phyloP scores from a whole-genome alignment of 2,888 invertebrate species.

The Cynaeus angustus region DNA sequence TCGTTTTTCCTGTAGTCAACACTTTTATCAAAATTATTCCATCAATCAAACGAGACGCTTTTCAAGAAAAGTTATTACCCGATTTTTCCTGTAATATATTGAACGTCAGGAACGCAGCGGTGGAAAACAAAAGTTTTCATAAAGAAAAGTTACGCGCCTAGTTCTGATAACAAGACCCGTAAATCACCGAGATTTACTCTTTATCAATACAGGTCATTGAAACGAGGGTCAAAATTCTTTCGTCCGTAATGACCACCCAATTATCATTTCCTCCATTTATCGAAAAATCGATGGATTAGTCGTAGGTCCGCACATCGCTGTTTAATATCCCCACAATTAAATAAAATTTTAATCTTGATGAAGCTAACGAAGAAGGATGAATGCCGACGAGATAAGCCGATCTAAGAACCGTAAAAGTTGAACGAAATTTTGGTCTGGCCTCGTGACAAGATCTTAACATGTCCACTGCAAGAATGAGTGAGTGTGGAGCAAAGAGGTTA shows the following conservation, averaged over 20 bases:
- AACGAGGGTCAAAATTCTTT: not conserved
- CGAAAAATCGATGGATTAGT: not conserved
- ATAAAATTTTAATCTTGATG: constrained; percentile 9
- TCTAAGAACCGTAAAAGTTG: constrained; percentile 31
- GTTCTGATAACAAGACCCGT: constrained; percentile 18
- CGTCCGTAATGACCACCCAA: not conserved
- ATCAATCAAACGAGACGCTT: no score
- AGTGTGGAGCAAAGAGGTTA: constrained; percentile 67
- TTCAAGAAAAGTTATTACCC: no score
- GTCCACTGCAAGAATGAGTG: constrained; percentile 67
- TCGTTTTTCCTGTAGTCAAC: no score
- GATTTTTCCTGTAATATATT: not conserved
- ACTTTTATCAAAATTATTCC: no score
- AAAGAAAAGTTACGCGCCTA: constrained; percentile 32
- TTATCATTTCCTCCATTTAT: constrained; percentile 1
- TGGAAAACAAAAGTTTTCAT: constrained; percentile 35
- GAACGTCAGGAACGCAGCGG: not conserved
- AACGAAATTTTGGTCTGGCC: constrained; percentile 51
- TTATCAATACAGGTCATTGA: constrained; percentile 19
- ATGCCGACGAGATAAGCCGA: constrained; percentile 3
- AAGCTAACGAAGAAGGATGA: constrained; percentile 12
- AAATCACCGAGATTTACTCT: constrained; percentile 31
- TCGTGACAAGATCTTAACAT: constrained; percentile 65
- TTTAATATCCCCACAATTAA: constrained; percentile 14
- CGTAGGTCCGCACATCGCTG: not conserved